These are phyloP conservation scores for Mycteria americana DNA, from an alignment of 2,797 vertebrate species.

Conservation along the genomic window DNA sequence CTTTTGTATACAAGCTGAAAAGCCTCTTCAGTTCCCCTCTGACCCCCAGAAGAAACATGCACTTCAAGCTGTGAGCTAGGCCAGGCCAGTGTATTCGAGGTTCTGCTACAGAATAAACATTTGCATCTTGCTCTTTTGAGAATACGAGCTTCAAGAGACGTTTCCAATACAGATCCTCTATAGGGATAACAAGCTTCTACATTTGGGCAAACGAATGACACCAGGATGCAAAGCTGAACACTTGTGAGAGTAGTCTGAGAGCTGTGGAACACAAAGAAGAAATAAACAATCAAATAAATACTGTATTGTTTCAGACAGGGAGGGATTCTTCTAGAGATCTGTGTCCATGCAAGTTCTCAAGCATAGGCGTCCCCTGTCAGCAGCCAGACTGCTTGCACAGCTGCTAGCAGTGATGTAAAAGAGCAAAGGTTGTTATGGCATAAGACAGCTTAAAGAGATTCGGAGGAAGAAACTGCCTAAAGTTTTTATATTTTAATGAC, in stretches of 20 bases:
- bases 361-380: rapidly evolving
- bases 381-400: rapidly evolving
- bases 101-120: slow-evolving; percentile 90
- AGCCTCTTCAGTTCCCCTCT: slow-evolving; percentile 44
- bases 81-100: slow-evolving; percentile 90
- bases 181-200: background rate
- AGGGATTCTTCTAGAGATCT: background rate
- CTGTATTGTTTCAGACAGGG: background rate
- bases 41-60: slow-evolving; percentile 85
- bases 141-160: background rate
- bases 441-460: background rate
- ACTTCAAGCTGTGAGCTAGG: slow-evolving; percentile 93
- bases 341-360: rapidly evolving
- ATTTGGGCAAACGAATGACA: background rate
- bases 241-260: background rate
- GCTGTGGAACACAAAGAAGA: background rate
- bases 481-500: background rate
- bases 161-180: background rate
- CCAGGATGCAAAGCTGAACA: slow-evolving; percentile 57
- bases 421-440: background rate
- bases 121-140: background rate
- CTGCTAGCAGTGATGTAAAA: background rate
- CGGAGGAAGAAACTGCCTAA: background rate
- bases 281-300: background rate
- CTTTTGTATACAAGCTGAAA: slow-evolving; percentile 50